phyloP scores from a whole-genome alignment of 2,888 invertebrate species.

The Pseudoips prasinana region DNA sequence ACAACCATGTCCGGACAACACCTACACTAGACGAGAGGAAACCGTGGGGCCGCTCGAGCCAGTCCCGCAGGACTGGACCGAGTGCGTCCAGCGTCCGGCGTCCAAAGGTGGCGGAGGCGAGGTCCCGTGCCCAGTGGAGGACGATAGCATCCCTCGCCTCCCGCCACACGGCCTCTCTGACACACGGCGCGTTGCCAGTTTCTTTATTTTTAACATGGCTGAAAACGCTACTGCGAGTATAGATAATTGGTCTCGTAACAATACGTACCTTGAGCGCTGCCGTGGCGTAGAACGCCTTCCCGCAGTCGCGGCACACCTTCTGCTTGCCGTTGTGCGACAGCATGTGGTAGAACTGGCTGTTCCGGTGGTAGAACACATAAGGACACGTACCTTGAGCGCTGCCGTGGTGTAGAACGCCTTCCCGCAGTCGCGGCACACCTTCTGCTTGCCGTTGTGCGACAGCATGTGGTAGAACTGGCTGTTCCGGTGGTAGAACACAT shows the following conservation, averaged over 20 bases:
- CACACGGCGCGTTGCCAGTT: too few relatives aligned
- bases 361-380: constrained; percentile 89
- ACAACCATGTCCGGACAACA: too few relatives aligned
- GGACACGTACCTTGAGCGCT: constrained; percentile 91
- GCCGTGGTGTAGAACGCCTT: constrained; percentile 92
- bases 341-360: constrained; percentile 92
- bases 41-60: too few relatives aligned
- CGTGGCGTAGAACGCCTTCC: constrained; percentile 91
- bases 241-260: constrained; percentile 89
- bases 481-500: constrained; percentile 90
- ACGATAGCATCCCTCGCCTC: too few relatives aligned
- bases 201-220: too few relatives aligned
- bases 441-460: constrained; percentile 89
- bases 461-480: constrained; percentile 92
- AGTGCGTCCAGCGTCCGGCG: too few relatives aligned
- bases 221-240: constrained; percentile 91
- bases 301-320: constrained; percentile 90
- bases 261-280: constrained; percentile 91
- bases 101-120: too few relatives aligned
- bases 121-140: too few relatives aligned
- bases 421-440: constrained; percentile 90
- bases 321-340: constrained; percentile 90
- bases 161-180: too few relatives aligned
- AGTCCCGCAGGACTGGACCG: too few relatives aligned
- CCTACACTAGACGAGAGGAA: too few relatives aligned